phyloP scores from a whole-genome alignment of 2,797 vertebrate species.

The Dendrocincla fuliginosa region DNA sequence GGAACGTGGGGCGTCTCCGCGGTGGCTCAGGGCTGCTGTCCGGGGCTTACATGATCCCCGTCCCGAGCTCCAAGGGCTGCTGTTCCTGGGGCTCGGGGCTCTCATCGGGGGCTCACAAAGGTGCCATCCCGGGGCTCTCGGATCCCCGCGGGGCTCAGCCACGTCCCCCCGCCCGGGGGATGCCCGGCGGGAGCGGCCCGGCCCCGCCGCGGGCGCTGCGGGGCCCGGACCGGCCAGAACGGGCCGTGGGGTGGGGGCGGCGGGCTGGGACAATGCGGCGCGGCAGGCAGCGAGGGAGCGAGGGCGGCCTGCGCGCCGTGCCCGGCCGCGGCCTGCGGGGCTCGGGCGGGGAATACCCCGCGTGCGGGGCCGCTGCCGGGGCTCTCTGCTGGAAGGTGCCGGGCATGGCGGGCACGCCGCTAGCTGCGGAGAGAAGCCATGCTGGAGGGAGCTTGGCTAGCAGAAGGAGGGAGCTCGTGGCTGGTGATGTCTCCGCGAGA shows the following conservation, averaged over 20 bases:
- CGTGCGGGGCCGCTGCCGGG: no score
- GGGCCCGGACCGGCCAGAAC: not conserved
- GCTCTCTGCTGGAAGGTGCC: not conserved
- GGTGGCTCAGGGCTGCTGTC: not conserved
- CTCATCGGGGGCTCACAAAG: not conserved
- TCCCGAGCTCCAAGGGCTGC: not conserved
- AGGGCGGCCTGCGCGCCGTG: not conserved
- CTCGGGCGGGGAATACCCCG: no score
- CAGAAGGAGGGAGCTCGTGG: not conserved
- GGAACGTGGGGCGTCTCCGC: not conserved
- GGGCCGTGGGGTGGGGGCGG: not conserved
- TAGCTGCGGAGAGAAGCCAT: not conserved
- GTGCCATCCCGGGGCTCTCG: not conserved
- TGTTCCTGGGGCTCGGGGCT: not conserved
- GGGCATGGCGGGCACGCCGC: not conserved
- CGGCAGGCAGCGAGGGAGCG: not conserved
- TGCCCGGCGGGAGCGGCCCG: not conserved
- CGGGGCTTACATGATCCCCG: fast-evolving
- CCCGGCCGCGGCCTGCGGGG: not conserved
- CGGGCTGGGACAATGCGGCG: constrained; percentile 12
- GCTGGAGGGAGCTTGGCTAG: not conserved
- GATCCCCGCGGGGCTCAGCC: not conserved
- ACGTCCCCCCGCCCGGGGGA: not conserved
- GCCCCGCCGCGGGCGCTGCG: not conserved
- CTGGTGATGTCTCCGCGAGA: not conserved